A percentile compares a stretch with the other conserved stretches of the same genome.
Conservation (phyloP, 2,797 vertebrate species). For the Acropternis orthonyx region DNA sequence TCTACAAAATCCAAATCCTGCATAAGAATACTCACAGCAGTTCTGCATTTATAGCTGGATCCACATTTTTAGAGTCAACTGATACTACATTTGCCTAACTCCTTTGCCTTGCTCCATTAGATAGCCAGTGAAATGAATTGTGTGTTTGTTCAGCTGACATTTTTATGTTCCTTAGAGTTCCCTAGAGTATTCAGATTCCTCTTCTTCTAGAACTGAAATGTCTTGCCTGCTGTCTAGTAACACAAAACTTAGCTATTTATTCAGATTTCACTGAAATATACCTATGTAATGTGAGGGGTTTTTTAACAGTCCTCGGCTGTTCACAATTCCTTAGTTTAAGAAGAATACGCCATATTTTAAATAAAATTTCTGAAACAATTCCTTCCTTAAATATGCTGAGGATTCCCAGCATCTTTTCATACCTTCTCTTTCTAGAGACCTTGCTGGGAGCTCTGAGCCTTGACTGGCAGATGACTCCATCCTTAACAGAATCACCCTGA, state of each 20-base stretch:
- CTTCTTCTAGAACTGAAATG: background rate
- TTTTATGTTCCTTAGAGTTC: background rate
- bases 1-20: background rate
- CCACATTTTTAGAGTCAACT: background rate
- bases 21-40: background rate
- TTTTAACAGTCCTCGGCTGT: background rate
- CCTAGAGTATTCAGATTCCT: background rate
- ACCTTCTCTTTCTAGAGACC: background rate
- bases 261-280: background rate
- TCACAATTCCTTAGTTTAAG: background rate
- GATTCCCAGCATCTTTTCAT: background rate
- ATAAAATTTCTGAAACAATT: background rate
- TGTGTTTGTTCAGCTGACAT: background rate
- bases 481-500: background rate
- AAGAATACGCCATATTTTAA: background rate
- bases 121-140: background rate
- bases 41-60: background rate
- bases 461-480: background rate
- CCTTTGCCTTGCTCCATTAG: background rate
- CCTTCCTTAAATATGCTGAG: background rate
- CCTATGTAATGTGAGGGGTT: accelerated
- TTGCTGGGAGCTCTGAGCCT: background rate
- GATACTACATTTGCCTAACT: background rate
- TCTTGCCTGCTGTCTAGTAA: background rate
- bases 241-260: background rate